Evolutionary conservation across 2,797 vertebrate genomes (phyloP).

Genomic region (Sebastes aleutianus): DNA sequence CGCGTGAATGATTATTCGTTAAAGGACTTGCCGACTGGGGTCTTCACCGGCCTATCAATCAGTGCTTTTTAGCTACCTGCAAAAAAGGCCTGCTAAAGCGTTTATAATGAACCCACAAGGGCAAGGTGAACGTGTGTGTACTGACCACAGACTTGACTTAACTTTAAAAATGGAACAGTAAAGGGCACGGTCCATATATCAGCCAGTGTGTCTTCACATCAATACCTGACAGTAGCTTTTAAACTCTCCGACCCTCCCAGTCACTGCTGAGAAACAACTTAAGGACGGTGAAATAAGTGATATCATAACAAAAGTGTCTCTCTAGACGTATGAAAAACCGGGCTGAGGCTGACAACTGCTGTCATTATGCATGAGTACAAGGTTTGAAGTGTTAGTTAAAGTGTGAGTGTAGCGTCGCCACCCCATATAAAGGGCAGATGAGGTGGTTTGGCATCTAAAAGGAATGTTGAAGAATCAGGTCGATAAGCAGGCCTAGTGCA

Average conservation of each 20-base stretch:
- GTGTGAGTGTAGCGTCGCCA: background rate
- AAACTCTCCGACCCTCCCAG: background rate
- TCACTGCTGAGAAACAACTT: background rate
- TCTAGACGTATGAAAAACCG: background rate
- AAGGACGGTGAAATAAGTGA: background rate
- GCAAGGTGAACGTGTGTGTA: background rate
- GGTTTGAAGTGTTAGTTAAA: background rate
- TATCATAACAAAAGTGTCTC: background rate
- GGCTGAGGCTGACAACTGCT: background rate
- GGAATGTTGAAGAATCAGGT: background rate
- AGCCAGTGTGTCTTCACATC: background rate
- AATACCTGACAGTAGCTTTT: background rate
- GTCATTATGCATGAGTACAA: background rate
- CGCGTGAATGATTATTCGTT: slow-evolving; percentile 85
- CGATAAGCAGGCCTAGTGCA: too few species aligned
- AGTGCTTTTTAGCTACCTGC: slow-evolving; percentile 66
- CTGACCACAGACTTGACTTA: slow-evolving; percentile 14
- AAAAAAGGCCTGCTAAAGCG: slow-evolving; percentile 41
- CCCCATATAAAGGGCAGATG: background rate
- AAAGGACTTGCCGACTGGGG: slow-evolving; percentile 83
- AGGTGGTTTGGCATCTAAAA: background rate
- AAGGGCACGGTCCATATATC: slow-evolving; percentile 1
- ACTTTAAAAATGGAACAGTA: slow-evolving; percentile 21
- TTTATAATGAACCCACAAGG: slow-evolving; percentile 78
- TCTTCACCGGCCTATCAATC: slow-evolving; percentile 84